Percentiles rank a stretch among this genome's conserved stretches.
Evolutionary conservation across 2,113 vertebrate species (phyloP).

Genomic region (Dasypus novemcinctus): DNA sequence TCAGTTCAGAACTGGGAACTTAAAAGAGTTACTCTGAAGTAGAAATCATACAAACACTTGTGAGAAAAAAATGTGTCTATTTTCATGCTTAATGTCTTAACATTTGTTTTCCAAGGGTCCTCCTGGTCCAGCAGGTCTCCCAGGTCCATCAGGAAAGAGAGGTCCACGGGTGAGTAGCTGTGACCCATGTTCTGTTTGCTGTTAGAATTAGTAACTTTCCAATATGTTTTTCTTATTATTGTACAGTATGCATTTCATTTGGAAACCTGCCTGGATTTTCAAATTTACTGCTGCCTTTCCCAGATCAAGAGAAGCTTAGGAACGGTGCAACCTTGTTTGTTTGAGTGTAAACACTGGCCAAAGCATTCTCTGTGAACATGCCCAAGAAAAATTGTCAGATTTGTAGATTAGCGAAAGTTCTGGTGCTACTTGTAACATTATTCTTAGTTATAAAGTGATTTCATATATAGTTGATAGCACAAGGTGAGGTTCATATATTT

Average conservation of each 20-base stretch:
- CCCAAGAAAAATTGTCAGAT: neutral
- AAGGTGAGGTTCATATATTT: slow-evolving; percentile 65
- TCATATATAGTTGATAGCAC: slow-evolving; percentile 41
- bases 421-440: slow-evolving; percentile 39
- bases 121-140: slow-evolving; percentile 92
- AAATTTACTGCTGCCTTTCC: neutral
- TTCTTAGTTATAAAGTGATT: slow-evolving; percentile 57
- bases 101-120: slow-evolving; percentile 89
- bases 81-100: slow-evolving; percentile 63
- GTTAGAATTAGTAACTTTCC: slow-evolving; percentile 28
- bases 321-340: neutral
- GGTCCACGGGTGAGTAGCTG: slow-evolving; percentile 93
- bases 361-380: neutral
- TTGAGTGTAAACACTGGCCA: neutral
- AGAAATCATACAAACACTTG: slow-evolving; percentile 24
- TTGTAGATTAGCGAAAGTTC: slow-evolving; percentile 32
- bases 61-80: neutral
- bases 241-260: neutral
- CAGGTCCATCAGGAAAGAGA: slow-evolving; percentile 93
- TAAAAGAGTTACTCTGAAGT: neutral
- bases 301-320: slow-evolving; percentile 4
- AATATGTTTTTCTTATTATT: neutral
- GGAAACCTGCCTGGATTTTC: slow-evolving; percentile 4
- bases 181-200: neutral
- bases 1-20: neutral